Conservation (phyloP, 2,888 invertebrate genomes). For the Ennomos fuscantarius region DNA sequence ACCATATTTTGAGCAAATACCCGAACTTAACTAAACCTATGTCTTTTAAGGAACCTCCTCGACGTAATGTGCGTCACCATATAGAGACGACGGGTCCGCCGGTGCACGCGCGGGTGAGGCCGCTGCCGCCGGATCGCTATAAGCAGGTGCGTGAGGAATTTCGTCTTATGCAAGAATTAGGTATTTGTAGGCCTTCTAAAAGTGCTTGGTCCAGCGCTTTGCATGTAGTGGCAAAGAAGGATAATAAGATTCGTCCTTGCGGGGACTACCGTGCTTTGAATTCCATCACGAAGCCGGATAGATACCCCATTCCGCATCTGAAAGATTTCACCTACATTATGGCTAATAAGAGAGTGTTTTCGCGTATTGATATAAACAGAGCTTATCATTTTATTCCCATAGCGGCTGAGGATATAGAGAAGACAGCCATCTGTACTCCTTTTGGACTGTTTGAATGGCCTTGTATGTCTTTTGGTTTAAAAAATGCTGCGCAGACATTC, state of each 20-base stretch:
- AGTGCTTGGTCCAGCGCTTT: slow-evolving; percentile 59
- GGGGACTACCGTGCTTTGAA: slow-evolving; percentile 8
- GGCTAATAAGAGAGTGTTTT: slow-evolving; percentile 8
- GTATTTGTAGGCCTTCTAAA: slow-evolving; percentile 60
- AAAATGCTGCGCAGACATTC: slow-evolving; percentile 33
- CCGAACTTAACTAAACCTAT: slow-evolving; percentile 38
- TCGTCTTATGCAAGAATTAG: slow-evolving; percentile 44
- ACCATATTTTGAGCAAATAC: slow-evolving; percentile 25
- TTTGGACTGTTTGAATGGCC: slow-evolving; percentile 37
- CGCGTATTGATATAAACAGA: slow-evolving; percentile 16
- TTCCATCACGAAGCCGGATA: slow-evolving; percentile 5
- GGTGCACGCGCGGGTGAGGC: slow-evolving; percentile 47
- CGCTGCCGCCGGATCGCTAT: slow-evolving; percentile 52
- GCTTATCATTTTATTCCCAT: slow-evolving; percentile 42
- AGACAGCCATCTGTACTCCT: slow-evolving; percentile 28
- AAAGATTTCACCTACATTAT: slow-evolving; percentile 4
- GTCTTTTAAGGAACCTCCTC: slow-evolving; percentile 31
- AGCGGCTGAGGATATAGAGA: slow-evolving; percentile 51
- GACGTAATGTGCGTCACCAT: slow-evolving; percentile 41
- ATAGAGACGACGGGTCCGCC: slow-evolving; percentile 56
- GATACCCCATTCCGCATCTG: slow-evolving; percentile 21
- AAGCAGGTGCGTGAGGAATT: slow-evolving; percentile 52
- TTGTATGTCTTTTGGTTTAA: slow-evolving; percentile 26
- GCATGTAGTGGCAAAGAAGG: slow-evolving; percentile 35
- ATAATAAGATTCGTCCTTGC: slow-evolving; percentile 32